Evolutionary conservation across 1,140 invertebrate genomes (phyloP).

Genomic region (Drosophila nebulosa): DNA sequence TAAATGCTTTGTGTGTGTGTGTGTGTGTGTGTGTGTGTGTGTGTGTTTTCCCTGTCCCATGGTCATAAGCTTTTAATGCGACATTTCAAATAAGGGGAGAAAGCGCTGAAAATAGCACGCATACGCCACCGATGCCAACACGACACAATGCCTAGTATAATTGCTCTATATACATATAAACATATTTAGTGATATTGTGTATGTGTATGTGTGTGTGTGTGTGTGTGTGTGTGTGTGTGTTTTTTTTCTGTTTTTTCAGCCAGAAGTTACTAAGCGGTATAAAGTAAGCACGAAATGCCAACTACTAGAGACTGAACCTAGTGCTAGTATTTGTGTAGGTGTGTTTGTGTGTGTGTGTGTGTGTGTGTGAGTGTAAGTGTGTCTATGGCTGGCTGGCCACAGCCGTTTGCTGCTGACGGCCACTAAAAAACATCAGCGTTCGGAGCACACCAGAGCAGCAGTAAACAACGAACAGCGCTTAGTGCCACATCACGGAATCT

Average conservation of each 20-base stretch:
- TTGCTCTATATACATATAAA: conserved; percentile 19
- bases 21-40: no score
- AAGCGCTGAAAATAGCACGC: conserved; percentile 73
- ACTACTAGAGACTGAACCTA: conserved; percentile 63
- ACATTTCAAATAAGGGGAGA: conserved; percentile 36
- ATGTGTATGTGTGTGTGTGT: neutral
- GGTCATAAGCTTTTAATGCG: conserved; percentile 64
- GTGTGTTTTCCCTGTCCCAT: conserved; percentile 37
- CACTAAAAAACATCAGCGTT: conserved; percentile 60
- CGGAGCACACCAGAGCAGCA: conserved; percentile 62
- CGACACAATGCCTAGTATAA: conserved; percentile 1
- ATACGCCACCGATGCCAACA: conserved; percentile 69
- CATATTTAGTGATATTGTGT: neutral
- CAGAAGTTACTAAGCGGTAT: conserved; percentile 76
- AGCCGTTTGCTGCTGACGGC: conserved; percentile 47
- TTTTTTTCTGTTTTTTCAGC: conserved; percentile 9
- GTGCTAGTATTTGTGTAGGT: conserved; percentile 17
- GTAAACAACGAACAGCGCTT: conserved; percentile 77
- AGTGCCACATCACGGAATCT: conserved; percentile 78
- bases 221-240: conserved; percentile 9
- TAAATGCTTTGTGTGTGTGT: no score
- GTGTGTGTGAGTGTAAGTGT: conserved; percentile 22
- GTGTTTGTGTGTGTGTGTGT: conserved; percentile 12
- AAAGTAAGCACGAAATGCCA: conserved; percentile 77
- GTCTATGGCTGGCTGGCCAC: conserved; percentile 76